Evolutionary conservation across 2,113 vertebrate species (phyloP).

Genomic region (Apeltes quadracus): DNA sequence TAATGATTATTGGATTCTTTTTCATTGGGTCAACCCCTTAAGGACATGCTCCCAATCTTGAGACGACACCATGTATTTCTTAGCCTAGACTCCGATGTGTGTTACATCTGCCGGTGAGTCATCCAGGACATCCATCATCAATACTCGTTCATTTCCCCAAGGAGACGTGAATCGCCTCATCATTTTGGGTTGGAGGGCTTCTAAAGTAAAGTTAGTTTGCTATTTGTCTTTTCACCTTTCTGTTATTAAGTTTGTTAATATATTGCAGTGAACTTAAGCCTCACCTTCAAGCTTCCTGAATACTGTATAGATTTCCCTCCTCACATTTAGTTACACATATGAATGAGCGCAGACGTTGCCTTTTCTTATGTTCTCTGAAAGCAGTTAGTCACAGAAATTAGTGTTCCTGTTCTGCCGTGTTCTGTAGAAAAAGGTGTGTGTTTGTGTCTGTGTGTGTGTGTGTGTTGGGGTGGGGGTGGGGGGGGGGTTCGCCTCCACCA

Average conservation of each 20-base stretch:
- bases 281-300: background rate
- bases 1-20: background rate
- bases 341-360: slow-evolving; percentile 21
- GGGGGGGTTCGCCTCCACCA: slow-evolving; percentile 23
- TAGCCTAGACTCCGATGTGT: background rate
- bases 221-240: background rate
- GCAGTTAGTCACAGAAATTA: slow-evolving; percentile 8
- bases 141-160: background rate
- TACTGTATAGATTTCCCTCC: background rate
- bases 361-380: slow-evolving; percentile 32
- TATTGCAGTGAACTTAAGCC: background rate
- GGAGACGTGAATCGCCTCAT: background rate
- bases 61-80: background rate
- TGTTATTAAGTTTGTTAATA: background rate
- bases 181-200: background rate
- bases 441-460: too few species aligned
- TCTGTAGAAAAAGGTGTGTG: background rate
- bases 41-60: background rate
- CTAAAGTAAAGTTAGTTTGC: background rate
- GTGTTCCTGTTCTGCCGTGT: slow-evolving; percentile 27
- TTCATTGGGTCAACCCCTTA: background rate
- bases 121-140: slow-evolving; percentile 8
- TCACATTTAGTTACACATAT: slow-evolving; percentile 8
- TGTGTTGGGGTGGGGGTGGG: background rate
- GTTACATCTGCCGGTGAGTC: background rate